Percentiles rank a stretch among this genome's conserved stretches.
phyloP scores from a whole-genome alignment of 2,797 vertebrate genomes.

The Pseudomugil tenellus region DNA sequence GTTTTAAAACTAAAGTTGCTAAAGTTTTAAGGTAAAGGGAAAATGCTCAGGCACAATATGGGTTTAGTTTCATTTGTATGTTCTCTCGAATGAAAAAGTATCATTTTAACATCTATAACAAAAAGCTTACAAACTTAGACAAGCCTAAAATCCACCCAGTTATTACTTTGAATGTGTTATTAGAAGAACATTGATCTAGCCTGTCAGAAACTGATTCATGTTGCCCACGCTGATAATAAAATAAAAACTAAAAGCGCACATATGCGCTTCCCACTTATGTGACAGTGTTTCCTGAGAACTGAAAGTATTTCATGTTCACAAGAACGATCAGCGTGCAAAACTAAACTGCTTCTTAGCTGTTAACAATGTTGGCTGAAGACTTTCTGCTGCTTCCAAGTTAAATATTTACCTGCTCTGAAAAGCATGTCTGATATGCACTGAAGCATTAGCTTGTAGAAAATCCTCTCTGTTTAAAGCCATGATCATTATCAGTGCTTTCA shows the following conservation, averaged over 20 bases:
- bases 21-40: too few relatives aligned
- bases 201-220: too few relatives aligned
- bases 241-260: not conserved
- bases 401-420: not conserved
- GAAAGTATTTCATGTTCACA: not conserved
- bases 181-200: too few relatives aligned
- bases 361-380: not conserved
- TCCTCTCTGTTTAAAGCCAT: not conserved
- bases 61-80: too few relatives aligned
- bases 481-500: not conserved
- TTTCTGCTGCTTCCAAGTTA: conserved; percentile 2
- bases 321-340: not conserved
- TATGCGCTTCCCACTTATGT: not conserved
- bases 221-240: not conserved
- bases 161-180: not conserved
- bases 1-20: too few relatives aligned
- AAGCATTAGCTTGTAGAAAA: not conserved
- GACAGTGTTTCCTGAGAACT: conserved; percentile 3
- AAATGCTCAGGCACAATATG: too few relatives aligned
- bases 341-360: not conserved
- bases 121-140: too few relatives aligned
- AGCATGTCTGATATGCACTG: not conserved
- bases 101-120: too few relatives aligned
- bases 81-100: too few relatives aligned
- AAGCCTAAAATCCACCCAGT: too few relatives aligned